Evolutionary conservation across 1,140 invertebrate species (phyloP), one percentile per base, ranked within the genome.

Genomic region (Drosophila sechellia): DNA sequence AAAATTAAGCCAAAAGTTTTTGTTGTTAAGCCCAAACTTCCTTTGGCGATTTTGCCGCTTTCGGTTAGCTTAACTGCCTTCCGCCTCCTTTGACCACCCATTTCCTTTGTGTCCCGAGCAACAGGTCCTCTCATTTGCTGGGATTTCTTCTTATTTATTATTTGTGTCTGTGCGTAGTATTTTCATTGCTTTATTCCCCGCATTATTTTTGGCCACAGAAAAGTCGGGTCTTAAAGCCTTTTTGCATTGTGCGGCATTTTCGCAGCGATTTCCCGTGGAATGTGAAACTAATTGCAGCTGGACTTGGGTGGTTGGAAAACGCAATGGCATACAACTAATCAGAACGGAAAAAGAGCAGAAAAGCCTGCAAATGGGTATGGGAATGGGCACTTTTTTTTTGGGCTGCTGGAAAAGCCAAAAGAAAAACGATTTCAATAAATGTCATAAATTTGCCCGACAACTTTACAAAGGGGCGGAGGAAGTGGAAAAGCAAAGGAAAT

Each of bases 341-440:
- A 34, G 46, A 68, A 27, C 34, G 15, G 40, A 55, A 46, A 48
- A 53, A 45, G 17, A 37, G 42, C 34, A 8, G 25, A 58, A n/a
- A 56, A 64, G 17, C n/a, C 27, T 34, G 31, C 22, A 37, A 53
- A 42, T 27, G 13, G 15, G 11, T 11, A 56, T 40, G 53, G 22
- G 37, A 37, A 48, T 25, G 45, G 45, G 20, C 17, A 22, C 13
- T 8, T 37, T 17, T 11, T 11, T 2, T 35, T 50, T 13, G 15
- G 11, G 31, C 15, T 17, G 31, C 35, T 6, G 49, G 34, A 69
- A 46, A 22, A 39, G 22, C 10, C 13, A n/a, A 64, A 20, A 43
- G 22, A 39, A 65, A 75, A 64, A 50, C 71, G 71, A 75, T 75
- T 75, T 75, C 72, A 75, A 75, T 75, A 75, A 75, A 75, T 75